Base-by-base conservation (phyloP, 2,888 invertebrate genomes). In the Dinocampus coccinellae region DNA sequence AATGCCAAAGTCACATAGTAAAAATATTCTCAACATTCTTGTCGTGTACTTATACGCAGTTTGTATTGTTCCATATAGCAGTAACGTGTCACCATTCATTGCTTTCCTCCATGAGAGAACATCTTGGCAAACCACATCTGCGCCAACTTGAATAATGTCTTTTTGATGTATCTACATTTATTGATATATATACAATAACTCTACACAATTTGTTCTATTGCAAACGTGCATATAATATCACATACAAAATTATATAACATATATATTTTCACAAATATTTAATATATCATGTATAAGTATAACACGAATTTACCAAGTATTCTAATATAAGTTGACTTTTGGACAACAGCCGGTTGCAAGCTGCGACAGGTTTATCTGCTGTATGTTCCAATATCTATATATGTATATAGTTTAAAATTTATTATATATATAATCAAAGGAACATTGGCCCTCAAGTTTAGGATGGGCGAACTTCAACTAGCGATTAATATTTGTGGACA, bases 401-500 rank as follows among this genome's bases (percentile, higher is more conserved):
- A 26, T 33, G 16, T 10, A 29, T 58, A 10, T 13, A n/a, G n/a
- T n/a, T 20, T 20, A 29, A 26, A 58, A 33, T 58, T 33, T 58
- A 58, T 16, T 58, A n/a, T 58, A 29, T 29, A 58, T 33, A 34
- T 60, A 33, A 42, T 57, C 16, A 60, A 61, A 60, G 60, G 70
- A 74, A 67, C 65, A 68, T 39, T 57, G 60, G 36, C 11, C 62
- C 33, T 20, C 63, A 58, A 64, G 63, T 74, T 70, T 75, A 63
- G 65, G 55, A 66, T 69, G 58, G 69, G 69, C 73, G 77, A 81
- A 83, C 78, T 82, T 81, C 76, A 77, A 77, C 75, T 71, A 76
- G 73, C 82, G 82, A 83, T 84, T 83, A 83, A 83, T 83, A 83
- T 81, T 83, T 82, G 80, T 80, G 80, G 82, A 83, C 84, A 83